Evolutionary conservation across 2,113 vertebrate genomes (phyloP).

Genomic region (Ictidomys tridecemlineatus): DNA sequence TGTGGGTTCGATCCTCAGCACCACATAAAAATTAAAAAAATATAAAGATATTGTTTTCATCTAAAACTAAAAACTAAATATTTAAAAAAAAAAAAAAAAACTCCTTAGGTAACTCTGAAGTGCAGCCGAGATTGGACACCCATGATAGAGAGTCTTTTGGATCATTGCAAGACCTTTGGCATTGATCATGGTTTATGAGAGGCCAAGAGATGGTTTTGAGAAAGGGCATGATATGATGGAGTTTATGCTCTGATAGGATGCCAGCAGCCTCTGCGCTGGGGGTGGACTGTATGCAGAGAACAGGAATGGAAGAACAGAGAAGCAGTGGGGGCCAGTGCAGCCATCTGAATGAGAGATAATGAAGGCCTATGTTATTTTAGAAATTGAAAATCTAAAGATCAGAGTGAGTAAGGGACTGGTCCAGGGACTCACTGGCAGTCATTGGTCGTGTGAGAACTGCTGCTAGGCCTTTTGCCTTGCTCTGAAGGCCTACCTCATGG

Average conservation of each 20-base stretch:
- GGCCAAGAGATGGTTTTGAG: conserved; percentile 5
- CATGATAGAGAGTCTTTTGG: background rate
- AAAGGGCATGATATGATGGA: background rate
- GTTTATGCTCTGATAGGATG: background rate
- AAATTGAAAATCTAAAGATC: conserved; percentile 47
- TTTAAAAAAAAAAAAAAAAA: too few species aligned
- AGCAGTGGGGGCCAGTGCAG: background rate
- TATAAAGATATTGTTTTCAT: too few species aligned
- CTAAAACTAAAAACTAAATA: too few species aligned
- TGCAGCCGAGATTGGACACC: background rate
- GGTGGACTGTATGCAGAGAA: background rate
- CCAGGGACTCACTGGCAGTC: background rate
- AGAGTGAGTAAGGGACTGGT: background rate
- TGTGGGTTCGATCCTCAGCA: too few species aligned
- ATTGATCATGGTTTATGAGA: background rate
- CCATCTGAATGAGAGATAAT: background rate
- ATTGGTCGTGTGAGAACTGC: background rate
- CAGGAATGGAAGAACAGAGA: background rate
- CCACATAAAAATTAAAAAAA: too few species aligned
- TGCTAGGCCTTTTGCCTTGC: background rate
- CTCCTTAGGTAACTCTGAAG: background rate
- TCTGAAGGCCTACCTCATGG: background rate
- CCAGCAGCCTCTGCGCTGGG: background rate
- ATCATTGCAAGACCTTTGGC: background rate
- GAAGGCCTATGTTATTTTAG: background rate